A percentile compares a stretch with the other conserved stretches of the same genome.
phyloP scores from a whole-genome alignment of 1,140 invertebrate genomes.

The Drosophila orosa region DNA sequence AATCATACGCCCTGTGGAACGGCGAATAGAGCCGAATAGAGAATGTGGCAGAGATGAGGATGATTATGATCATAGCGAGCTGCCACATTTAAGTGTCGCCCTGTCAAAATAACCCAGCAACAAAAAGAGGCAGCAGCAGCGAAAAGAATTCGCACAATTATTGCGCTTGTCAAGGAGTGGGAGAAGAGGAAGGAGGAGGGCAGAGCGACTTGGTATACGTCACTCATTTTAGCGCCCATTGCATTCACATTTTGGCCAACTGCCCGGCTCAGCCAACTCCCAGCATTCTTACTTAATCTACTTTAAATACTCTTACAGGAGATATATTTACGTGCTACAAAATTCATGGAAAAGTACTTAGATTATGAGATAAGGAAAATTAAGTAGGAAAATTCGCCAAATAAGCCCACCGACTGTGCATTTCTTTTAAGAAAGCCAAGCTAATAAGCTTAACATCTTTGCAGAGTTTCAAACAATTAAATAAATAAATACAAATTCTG shows the following conservation, averaged over 20 bases:
- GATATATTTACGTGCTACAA: neutral
- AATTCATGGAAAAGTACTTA: neutral
- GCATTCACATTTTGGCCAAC: slow-evolving; percentile 55
- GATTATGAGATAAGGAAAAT: neutral
- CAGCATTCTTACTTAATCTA: neutral
- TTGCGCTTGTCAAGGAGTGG: slow-evolving; percentile 54
- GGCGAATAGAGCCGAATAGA: slow-evolving; percentile 34
- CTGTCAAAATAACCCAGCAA: slow-evolving; percentile 58
- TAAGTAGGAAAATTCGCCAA: neutral
- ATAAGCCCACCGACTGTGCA: neutral
- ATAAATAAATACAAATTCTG: neutral
- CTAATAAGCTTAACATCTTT: neutral
- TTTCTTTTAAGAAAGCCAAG: neutral
- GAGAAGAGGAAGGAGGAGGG: neutral
- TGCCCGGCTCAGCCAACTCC: slow-evolving; percentile 17
- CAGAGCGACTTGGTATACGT: slow-evolving; percentile 29
- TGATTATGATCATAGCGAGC: slow-evolving; percentile 41
- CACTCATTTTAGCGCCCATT: slow-evolving; percentile 71
- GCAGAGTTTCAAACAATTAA: too few species aligned
- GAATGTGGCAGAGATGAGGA: slow-evolving; percentile 26
- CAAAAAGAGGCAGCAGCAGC: slow-evolving; percentile 20
- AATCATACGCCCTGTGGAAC: slow-evolving; percentile 72
- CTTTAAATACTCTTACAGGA: neutral
- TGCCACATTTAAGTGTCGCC: slow-evolving; percentile 70
- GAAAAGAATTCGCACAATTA: slow-evolving; percentile 73